Base-by-base conservation (phyloP, 2,888 invertebrate species). In the Sphinx pinastri region DNA sequence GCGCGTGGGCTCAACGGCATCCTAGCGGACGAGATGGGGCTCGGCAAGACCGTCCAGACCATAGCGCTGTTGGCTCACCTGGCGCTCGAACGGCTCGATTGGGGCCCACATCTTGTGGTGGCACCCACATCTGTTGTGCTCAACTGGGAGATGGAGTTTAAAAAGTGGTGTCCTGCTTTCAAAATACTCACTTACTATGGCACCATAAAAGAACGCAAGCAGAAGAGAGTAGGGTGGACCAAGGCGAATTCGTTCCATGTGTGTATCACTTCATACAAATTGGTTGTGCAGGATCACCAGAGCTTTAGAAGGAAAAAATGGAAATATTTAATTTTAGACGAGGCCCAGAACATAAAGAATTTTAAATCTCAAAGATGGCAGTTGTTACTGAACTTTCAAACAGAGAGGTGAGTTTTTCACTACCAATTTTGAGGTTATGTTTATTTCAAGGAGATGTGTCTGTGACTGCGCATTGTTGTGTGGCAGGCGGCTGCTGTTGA, bases 101-200 rank as follows among this genome's bases (percentile, higher is more conserved):
- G 99, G 99, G 99, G 99, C 51, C 99, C 99, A 70, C 99, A 99
- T 95, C 95, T 99, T 38, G 99, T 99, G 78, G 98, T 99, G 74
- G 99, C 99, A 77, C 99, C 99, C 72, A 99, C 99, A 16, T 99
- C 99, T 77, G 99, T 99, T 68, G 99, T 99, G 97, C 95, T 99
- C 74, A 99, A 99, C 94, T 99, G 99, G 99, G 99, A 99, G 94
- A 98, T 99, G 98, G 99, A 99, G 92, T 98, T 99, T 86, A 99
- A 99, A 92, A 99, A 99, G 91, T 99, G 99, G 99, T 99, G 99
- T 90, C 99, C 99, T 0, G 98, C 98, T 68, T 99, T 99, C 89
- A 99, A 99, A 95, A 98, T 99, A 83, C 95, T 99, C 77, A 99
- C 99, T 0, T 99, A 99, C 89, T 99, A 99, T 87, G 99, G 99